Evolutionary conservation across 2,113 vertebrate species (phyloP).

Genomic region (Morone chrysops): DNA sequence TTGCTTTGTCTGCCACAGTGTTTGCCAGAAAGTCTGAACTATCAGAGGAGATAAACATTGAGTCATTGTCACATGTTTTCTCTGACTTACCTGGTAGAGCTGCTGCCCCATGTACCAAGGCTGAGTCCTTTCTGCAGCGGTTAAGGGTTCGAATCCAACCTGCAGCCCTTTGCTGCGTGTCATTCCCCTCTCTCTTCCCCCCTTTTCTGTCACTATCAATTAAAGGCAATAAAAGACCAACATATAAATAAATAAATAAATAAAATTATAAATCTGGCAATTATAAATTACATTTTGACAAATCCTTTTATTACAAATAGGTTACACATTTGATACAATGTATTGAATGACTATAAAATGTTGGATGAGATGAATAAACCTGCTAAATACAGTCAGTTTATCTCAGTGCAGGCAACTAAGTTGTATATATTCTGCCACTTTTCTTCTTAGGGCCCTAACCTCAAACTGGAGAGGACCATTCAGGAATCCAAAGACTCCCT

Average conservation of each 20-base stretch:
- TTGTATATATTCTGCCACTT: conserved; percentile 17
- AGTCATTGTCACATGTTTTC: background rate
- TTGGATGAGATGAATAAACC: background rate
- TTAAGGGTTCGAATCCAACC: too few species aligned
- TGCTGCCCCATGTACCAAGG: background rate
- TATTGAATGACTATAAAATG: background rate
- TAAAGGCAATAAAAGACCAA: too few species aligned
- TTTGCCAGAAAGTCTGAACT: background rate
- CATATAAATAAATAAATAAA: too few species aligned
- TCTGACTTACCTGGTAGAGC: background rate
- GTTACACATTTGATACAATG: background rate
- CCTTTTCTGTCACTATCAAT: too few species aligned
- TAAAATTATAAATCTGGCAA: background rate
- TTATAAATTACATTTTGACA: background rate
- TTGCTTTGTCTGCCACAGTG: background rate
- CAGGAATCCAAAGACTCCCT: conserved; percentile 93
- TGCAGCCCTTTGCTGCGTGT: too few species aligned
- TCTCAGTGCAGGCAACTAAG: background rate
- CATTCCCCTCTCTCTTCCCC: too few species aligned
- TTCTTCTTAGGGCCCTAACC: conserved; percentile 87
- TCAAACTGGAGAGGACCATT: conserved; percentile 87
- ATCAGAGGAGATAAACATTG: background rate
- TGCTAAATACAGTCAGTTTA: background rate
- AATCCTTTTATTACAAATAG: background rate
- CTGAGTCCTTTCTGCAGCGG: too few species aligned